Evolutionary conservation across 2,888 invertebrate genomes (phyloP).

Genomic region (Palloptera scutellata): DNA sequence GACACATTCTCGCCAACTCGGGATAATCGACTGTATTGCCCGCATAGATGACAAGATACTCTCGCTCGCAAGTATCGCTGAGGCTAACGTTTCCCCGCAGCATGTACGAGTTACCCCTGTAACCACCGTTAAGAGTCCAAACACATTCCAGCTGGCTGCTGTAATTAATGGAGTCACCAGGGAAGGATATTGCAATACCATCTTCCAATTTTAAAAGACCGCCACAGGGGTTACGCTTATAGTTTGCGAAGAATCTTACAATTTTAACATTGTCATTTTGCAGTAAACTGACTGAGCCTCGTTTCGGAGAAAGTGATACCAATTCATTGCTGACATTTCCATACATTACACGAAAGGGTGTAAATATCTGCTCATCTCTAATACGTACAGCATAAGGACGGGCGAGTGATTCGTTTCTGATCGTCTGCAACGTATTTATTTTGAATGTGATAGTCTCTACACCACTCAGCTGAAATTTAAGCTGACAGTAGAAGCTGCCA

Average conservation of each 20-base stretch:
- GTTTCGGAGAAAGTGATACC: conserved; percentile 39
- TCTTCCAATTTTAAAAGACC: conserved; percentile 66
- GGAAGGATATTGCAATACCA: conserved; percentile 55
- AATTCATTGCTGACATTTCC: conserved; percentile 39
- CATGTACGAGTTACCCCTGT: conserved; percentile 48
- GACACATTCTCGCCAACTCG: conserved; percentile 69
- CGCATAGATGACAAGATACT: conserved; percentile 67
- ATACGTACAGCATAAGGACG: conserved; percentile 31
- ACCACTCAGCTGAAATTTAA: conserved; percentile 39
- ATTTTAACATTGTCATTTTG: conserved; percentile 39
- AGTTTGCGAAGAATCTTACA: conserved; percentile 64
- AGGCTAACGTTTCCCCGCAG: conserved; percentile 67
- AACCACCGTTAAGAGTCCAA: conserved; percentile 68
- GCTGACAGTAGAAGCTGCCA: conserved; percentile 46
- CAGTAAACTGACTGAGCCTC: conserved; percentile 43
- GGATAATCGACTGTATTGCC: conserved; percentile 54
- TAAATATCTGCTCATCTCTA: conserved; percentile 20
- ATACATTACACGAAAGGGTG: neutral
- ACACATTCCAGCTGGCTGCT: conserved; percentile 71
- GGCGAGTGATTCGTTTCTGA: neutral
- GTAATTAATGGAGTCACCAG: conserved; percentile 45
- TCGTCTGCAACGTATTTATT: conserved; percentile 1
- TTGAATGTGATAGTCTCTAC: conserved; percentile 50
- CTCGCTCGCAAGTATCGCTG: conserved; percentile 68
- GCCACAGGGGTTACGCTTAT: conserved; percentile 75